Evolutionary conservation across 1,140 invertebrate genomes (phyloP), one percentile per base, ranked within the genome.

Genomic region (Neuroterus valhalla): DNA sequence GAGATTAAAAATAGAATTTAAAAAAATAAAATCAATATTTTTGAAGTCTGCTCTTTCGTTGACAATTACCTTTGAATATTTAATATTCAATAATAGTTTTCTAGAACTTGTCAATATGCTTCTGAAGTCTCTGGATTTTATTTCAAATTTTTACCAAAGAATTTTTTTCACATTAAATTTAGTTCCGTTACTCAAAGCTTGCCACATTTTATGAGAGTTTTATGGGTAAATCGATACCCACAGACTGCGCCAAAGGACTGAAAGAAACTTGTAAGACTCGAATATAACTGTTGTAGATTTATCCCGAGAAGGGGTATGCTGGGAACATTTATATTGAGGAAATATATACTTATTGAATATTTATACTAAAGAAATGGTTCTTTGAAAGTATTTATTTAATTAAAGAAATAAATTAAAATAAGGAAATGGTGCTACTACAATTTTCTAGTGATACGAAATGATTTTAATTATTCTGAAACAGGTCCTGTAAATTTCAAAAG

Each of bases 51-150:
- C 31, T 38, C 31, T 38, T 38, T 38, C 10, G 31, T 38, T 10
- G 17, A 48, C 6, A 48, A 48, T 48, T 17, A 8, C 0, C 2
- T 48, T 48, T 48, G 6, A 6, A 19, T 48, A 8, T n/a, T 0
- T n/a, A 17, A 48, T 48, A 48, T 48, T 48, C 2, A 48, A 48
- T 48, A 17, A n/a, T 48, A 17, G 15, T n/a, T 48, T 48, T 68
- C 26, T 14, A 75, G 14, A 72, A 17, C 67, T 52, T 46, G 43
- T 50, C 26, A 44, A 68, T 44, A 50, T 44, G 11, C 67, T 62
- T 69, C 23, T 68, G 15, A 17, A 50, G 17, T 19, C 5, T 19
- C n/a, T 17, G 17, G 12, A 38, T 38, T 38, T 38, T 38, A 10
- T 38, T 8, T 38, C 5, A 0, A n/a, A 48, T 48, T 52, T 52